Conservation (phyloP, 2,888 invertebrate species). For the Sesia apiformis region DNA sequence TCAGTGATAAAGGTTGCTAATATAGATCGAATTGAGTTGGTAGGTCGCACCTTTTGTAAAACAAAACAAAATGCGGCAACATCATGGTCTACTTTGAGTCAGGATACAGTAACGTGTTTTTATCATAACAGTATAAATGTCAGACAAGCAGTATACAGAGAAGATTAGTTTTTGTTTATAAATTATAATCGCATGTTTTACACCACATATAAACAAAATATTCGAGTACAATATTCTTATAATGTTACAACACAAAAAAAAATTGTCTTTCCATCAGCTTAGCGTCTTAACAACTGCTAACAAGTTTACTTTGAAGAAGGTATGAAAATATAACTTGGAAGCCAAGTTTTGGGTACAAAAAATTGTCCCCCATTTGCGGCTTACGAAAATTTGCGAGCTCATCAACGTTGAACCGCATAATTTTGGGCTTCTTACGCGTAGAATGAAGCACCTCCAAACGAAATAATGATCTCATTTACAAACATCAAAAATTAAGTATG, state of each 20-base stretch:
- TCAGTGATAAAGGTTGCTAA: no score
- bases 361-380: constrained; percentile 15
- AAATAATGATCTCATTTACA: constrained; percentile 18
- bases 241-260: background rate
- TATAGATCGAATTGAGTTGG: no score
- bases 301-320: background rate
- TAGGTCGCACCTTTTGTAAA: no score
- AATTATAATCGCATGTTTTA: no score
- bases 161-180: no score
- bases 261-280: background rate
- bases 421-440: constrained; percentile 9
- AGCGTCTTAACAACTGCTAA: constrained; percentile 1
- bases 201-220: background rate
- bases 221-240: background rate
- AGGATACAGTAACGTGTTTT: no score
- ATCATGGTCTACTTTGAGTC: no score
- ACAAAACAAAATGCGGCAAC: no score
- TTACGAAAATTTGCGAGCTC: constrained; percentile 18
- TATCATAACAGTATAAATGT: no score
- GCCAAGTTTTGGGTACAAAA: constrained; percentile 5
- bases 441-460: constrained; percentile 6
- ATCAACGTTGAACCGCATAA: constrained; percentile 13
- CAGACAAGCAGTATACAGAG: no score
- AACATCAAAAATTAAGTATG: constrained; percentile 7
- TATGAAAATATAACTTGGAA: background rate